Base-by-base conservation (phyloP, 2,113 vertebrate species). In the Chitala chitala region DNA sequence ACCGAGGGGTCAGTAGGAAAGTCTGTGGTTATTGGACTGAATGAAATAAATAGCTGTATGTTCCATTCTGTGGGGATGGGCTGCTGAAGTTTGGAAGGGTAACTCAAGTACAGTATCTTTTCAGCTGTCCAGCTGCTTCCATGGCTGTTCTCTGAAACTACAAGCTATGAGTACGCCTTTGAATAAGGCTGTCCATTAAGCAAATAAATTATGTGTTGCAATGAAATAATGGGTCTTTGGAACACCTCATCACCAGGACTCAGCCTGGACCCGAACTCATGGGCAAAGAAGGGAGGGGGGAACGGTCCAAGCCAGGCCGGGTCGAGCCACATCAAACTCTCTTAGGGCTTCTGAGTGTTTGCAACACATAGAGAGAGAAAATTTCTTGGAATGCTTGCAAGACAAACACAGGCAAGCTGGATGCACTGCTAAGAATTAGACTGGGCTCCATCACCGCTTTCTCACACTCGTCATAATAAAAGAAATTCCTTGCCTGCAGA, bases 381-480 rank as follows among this genome's bases (percentile, higher is more conserved):
- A 15, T 15, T 29, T 36, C 63, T 59, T 73, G 56, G 71, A 64
- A 58, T 20, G 71, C 5, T 17, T 22, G 9, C 71, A 73, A 73
- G 5, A 51, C 56, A 63, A 73, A 73, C 44, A 24, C 17, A 13
- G 29, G 13, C 38, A 1, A 15, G 17, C n/a, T 29, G 44, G 42
- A n/a, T 22, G 29, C 10, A 10, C 3, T 42, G 10, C 44, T 51
- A 12, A 3, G 26, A 31, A 20, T 31, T 50, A 26, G 50, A 58
- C 71, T 22, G n/a, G 33, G 51, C 4, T 3, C 56, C 71, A 63
- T 17, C 29, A 33, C 15, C 44, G 4, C 29, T 3, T 50, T 69
- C 20, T 36, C 71, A 73, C 71, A 40, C 56, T 15, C 36, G 71
- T 38, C 55, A 51, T 36, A 36, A 73, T 17, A 59, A 72, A 72